Conservation (phyloP, 2,888 invertebrate species). For the Schrankia costaestrigalis region DNA sequence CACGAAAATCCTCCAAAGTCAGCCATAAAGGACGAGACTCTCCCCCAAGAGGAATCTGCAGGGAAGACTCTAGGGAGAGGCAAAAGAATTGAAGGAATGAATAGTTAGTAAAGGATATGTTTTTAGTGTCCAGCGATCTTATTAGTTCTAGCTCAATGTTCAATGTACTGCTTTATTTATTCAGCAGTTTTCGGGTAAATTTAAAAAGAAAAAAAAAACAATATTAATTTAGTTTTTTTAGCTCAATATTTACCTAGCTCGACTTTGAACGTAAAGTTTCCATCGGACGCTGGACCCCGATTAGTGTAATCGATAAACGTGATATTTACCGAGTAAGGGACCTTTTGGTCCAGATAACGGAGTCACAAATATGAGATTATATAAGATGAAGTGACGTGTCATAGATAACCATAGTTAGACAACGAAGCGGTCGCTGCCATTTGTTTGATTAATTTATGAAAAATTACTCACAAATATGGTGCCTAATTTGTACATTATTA, state of each 20-base stretch:
- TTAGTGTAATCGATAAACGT: constrained; percentile 32
- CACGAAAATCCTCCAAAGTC: constrained; percentile 69
- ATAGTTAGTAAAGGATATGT: constrained; percentile 24
- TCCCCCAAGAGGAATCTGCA: constrained; percentile 62
- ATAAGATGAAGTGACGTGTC: constrained; percentile 27
- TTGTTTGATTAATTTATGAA: constrained; percentile 35
- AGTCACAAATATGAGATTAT: constrained; percentile 31
- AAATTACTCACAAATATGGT: constrained; percentile 44
- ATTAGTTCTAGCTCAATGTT: constrained; percentile 15
- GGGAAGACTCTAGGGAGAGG: constrained; percentile 73
- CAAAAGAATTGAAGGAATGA: constrained; percentile 61
- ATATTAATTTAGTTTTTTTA: constrained; percentile 8
- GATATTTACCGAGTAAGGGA: constrained; percentile 34
- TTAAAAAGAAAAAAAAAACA: constrained; percentile 10
- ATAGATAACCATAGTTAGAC: constrained; percentile 32
- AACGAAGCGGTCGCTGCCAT: constrained; percentile 53
- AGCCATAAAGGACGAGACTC: constrained; percentile 70
- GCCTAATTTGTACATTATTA: constrained; percentile 50
- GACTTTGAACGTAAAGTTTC: constrained; percentile 23
- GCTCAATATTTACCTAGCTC: constrained; percentile 15
- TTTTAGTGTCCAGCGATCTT: constrained; percentile 27
- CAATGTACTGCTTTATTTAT: constrained; percentile 19
- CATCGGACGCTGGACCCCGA: constrained; percentile 24
- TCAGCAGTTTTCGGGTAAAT: constrained; percentile 14
- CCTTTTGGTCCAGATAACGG: constrained; percentile 30